These are phyloP conservation scores for Habropoda laboriosa DNA, from an alignment of 1,140 invertebrate genomes.

Conservation along the genomic window DNA sequence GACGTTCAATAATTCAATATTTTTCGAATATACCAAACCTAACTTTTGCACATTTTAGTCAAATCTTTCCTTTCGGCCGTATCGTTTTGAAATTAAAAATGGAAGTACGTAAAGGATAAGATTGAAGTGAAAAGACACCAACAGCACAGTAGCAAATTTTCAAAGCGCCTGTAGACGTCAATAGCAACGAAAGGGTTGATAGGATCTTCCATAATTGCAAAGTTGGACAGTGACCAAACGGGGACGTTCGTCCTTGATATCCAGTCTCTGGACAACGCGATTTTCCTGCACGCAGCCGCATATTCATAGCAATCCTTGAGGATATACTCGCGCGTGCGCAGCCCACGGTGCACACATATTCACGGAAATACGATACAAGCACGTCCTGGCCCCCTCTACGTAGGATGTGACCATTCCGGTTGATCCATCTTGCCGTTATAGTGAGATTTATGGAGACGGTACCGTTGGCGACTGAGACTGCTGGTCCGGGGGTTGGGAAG, in stretches of 20 bases:
- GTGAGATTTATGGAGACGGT: conserved; percentile 81
- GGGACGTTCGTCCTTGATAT: background rate
- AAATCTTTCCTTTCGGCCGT: too few relatives aligned
- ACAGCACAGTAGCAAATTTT: too few relatives aligned
- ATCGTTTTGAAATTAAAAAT: too few relatives aligned
- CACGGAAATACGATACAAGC: conserved; percentile 41
- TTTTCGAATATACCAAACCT: too few relatives aligned
- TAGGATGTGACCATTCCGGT: conserved; percentile 76
- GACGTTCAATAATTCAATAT: too few relatives aligned
- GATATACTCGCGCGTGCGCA: conserved; percentile 29
- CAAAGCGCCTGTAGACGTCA: too few relatives aligned
- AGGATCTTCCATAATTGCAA: background rate
- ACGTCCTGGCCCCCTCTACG: conserved; percentile 41
- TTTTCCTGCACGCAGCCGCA: conserved; percentile 29
- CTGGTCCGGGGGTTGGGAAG: conserved; percentile 24
- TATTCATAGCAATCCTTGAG: conserved; percentile 43
- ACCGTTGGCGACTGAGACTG: conserved; percentile 67
- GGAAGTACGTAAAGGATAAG: too few relatives aligned
- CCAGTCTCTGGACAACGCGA: conserved; percentile 33
- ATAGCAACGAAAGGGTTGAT: background rate
- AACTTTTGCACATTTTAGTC: too few relatives aligned
- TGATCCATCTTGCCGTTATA: conserved; percentile 81
- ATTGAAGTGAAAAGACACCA: too few relatives aligned
- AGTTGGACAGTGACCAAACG: background rate
- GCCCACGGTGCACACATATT: conserved; percentile 18